Conservation (phyloP, 1,140 invertebrate species). For the Trissolcus basalis region DNA sequence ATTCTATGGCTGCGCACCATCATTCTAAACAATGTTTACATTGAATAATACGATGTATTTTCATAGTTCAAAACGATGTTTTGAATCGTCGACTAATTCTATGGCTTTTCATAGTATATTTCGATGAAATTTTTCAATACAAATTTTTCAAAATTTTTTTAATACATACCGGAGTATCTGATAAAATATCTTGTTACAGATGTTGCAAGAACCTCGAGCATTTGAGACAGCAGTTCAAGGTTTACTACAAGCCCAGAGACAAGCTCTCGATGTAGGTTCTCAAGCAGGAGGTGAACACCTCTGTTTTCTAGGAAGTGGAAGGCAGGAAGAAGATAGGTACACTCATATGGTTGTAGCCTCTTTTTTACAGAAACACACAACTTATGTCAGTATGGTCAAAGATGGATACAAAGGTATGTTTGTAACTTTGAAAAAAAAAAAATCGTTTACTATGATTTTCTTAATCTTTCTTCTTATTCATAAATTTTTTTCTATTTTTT, state of each 20-base stretch:
- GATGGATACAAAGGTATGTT: conserved; percentile 93
- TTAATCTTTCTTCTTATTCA: not conserved
- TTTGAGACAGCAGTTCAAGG: conserved; percentile 97
- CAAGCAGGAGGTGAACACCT: conserved; percentile 96
- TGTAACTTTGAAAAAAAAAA: not conserved
- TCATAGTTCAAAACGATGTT: too few species aligned
- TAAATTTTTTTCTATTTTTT: conserved; percentile 27
- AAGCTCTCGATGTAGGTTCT: conserved; percentile 91
- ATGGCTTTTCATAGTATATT: too few species aligned
- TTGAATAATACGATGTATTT: too few species aligned
- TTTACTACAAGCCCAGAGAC: conserved; percentile 90
- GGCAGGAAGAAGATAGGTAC: conserved; percentile 96
- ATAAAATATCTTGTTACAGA: conserved; percentile 74
- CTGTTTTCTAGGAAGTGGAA: conserved; percentile 97
- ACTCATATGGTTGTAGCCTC: conserved; percentile 99
- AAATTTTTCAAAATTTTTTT: too few species aligned
- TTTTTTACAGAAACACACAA: conserved; percentile 95
- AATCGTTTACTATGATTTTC: not conserved
- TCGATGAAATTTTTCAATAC: too few species aligned
- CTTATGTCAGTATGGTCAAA: conserved; percentile 93
- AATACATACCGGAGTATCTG: too few species aligned
- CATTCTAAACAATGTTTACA: too few species aligned
- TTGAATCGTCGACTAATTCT: too few species aligned
- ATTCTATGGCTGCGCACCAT: too few species aligned
- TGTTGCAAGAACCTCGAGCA: conserved; percentile 95